A percentile compares a stretch with the other conserved stretches of the same genome.
These are phyloP conservation scores for Eupithecia dodoneata DNA, from an alignment of 2,888 invertebrate genomes.

Conservation along the genomic window DNA sequence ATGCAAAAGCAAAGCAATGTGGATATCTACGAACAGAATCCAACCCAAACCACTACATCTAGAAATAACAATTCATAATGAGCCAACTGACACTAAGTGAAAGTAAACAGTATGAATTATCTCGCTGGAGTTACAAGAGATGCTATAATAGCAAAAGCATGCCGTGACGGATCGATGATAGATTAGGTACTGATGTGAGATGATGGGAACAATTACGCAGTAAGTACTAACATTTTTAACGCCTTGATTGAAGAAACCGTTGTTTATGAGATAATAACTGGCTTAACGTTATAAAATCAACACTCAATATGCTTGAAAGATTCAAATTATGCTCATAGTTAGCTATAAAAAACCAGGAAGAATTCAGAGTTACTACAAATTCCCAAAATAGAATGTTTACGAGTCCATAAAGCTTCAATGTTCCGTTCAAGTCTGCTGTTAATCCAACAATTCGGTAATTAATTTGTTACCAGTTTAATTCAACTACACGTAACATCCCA, in stretches of 20 bases:
- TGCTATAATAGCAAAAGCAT: conserved; percentile 49
- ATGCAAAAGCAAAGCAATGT: conserved; percentile 23
- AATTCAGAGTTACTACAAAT: neutral
- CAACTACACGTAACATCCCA: neutral
- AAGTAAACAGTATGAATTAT: conserved; percentile 45
- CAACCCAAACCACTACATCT: neutral
- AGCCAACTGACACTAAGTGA: conserved; percentile 38
- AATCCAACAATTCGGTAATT: conserved; percentile 4
- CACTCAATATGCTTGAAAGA: neutral
- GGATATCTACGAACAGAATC: neutral
- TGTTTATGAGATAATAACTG: conserved; percentile 1
- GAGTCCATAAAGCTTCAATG: neutral
- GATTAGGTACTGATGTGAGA: conserved; percentile 22
- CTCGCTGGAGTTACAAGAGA: conserved; percentile 45
- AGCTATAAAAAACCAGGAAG: neutral
- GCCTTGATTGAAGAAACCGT: neutral
- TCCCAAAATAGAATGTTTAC: conserved; percentile 5
- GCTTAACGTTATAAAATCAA: neutral
- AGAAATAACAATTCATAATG: conserved; percentile 26
- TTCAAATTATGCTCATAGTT: neutral
- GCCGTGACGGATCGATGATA: conserved; percentile 43
- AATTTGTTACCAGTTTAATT: conserved; percentile 10
- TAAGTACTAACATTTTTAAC: conserved; percentile 14
- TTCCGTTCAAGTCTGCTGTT: neutral
- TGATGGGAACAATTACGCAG: conserved; percentile 34